Conservation (phyloP, 2,888 invertebrate species). For the Nowickia ferox region DNA sequence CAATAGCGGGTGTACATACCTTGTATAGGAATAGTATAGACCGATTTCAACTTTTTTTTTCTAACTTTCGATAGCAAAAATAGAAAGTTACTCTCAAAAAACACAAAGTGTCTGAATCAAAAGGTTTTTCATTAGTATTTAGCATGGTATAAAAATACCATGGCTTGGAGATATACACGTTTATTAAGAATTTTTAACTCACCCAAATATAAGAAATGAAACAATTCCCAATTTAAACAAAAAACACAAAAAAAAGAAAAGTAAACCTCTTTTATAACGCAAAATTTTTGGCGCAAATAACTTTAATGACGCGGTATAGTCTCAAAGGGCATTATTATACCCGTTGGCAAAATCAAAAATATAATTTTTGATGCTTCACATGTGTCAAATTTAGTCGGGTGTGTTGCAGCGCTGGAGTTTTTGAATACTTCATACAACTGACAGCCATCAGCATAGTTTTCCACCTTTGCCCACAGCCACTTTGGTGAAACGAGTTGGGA, state of each 20-base stretch:
- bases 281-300: not conserved
- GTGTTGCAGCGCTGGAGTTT: slow-evolving; percentile 67
- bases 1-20: too few relatives aligned
- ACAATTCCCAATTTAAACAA: too few relatives aligned
- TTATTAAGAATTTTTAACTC: too few relatives aligned
- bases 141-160: too few relatives aligned
- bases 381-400: slow-evolving; percentile 67
- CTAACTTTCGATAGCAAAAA: too few relatives aligned
- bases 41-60: too few relatives aligned
- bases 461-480: slow-evolving; percentile 78
- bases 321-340: slow-evolving; percentile 78
- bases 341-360: slow-evolving; percentile 77
- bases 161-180: too few relatives aligned
- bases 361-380: slow-evolving; percentile 73
- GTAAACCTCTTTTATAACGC: not conserved
- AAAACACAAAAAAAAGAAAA: not conserved
- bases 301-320: slow-evolving; percentile 70
- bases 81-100: too few relatives aligned
- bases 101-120: too few relatives aligned
- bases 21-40: too few relatives aligned
- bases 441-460: slow-evolving; percentile 74
- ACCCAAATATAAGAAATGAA: too few relatives aligned
- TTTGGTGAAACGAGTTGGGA: not conserved
- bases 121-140: too few relatives aligned
- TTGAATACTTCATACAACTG: slow-evolving; percentile 78